Conservation (phyloP, 2,113 vertebrate genomes). For the Pygoscelis adeliae region DNA sequence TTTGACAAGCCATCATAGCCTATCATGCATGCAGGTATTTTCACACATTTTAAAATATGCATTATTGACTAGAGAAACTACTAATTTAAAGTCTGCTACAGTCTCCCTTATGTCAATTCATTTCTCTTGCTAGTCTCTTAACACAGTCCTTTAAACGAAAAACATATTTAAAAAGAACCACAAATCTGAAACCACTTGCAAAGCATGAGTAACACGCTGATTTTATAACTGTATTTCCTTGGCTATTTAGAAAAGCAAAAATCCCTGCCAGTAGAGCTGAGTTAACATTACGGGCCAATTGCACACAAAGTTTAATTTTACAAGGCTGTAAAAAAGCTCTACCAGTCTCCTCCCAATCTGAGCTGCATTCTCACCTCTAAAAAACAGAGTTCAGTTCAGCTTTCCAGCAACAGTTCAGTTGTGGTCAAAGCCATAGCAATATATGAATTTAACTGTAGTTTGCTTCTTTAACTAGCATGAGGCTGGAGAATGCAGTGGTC, state of each 20-base stretch:
- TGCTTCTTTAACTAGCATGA: background rate
- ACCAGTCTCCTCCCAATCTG: background rate
- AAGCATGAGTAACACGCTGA: slow-evolving; percentile 10
- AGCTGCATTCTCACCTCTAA: background rate
- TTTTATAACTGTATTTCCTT: slow-evolving; percentile 6
- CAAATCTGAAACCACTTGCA: background rate
- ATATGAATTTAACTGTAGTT: background rate
- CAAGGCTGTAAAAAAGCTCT: background rate
- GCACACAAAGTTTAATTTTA: slow-evolving; percentile 5
- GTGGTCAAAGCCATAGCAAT: background rate
- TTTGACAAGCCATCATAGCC: background rate
- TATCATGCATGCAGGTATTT: slow-evolving; percentile 14
- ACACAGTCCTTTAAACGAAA: background rate
- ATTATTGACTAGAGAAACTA: background rate
- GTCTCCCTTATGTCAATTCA: background rate
- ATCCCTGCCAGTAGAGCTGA: background rate
- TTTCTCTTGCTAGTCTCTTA: background rate
- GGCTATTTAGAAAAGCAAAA: background rate
- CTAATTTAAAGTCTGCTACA: slow-evolving; percentile 14
- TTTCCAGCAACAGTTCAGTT: background rate
- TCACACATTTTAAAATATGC: slow-evolving; percentile 9
- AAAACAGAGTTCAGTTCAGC: background rate
- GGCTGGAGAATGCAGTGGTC: background rate
- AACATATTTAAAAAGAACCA: background rate
- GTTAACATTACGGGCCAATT: background rate